Conservation (phyloP, 2,797 vertebrate genomes). For the Rhabdomys pumilio region DNA sequence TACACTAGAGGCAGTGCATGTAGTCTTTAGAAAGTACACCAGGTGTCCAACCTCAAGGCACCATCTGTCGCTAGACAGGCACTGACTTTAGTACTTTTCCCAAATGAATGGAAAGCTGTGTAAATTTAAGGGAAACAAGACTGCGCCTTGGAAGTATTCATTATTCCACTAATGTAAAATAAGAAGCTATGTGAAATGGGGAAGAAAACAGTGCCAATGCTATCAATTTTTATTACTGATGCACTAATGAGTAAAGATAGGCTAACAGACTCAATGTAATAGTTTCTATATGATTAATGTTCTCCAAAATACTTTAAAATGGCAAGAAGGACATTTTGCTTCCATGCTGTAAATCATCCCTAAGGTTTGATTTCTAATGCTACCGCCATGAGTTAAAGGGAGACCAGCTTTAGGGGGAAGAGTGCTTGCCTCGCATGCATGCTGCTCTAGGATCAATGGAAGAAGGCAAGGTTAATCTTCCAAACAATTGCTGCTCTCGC, state of each 20-base stretch:
- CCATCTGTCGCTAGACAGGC: conserved; percentile 76
- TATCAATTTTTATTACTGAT: conserved; percentile 72
- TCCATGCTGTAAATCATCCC: conserved; percentile 36
- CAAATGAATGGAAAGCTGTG: conserved; percentile 76
- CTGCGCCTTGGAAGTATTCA: conserved; percentile 67
- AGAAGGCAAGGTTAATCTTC: conserved; percentile 7
- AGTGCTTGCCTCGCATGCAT: background rate
- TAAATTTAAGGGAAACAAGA: conserved; percentile 67
- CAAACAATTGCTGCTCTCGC: conserved; percentile 35
- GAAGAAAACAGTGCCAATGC: conserved; percentile 63
- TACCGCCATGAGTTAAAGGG: conserved; percentile 58
- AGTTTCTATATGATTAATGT: conserved; percentile 44
- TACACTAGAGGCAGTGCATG: conserved; percentile 71
- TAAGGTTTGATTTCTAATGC: conserved; percentile 56
- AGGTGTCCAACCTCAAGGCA: conserved; percentile 83
- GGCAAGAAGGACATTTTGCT: conserved; percentile 60
- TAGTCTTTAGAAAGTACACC: conserved; percentile 79
- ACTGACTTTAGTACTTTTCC: conserved; percentile 77
- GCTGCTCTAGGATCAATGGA: background rate
- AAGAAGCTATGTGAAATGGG: conserved; percentile 67
- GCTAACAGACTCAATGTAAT: conserved; percentile 32
- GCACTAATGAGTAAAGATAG: conserved; percentile 44
- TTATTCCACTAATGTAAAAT: conserved; percentile 75
- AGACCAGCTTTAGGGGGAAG: background rate
- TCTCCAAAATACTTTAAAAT: conserved; percentile 62